Evolutionary conservation across 2,797 vertebrate species (phyloP).

Genomic region (Pelobates cultripes): DNA sequence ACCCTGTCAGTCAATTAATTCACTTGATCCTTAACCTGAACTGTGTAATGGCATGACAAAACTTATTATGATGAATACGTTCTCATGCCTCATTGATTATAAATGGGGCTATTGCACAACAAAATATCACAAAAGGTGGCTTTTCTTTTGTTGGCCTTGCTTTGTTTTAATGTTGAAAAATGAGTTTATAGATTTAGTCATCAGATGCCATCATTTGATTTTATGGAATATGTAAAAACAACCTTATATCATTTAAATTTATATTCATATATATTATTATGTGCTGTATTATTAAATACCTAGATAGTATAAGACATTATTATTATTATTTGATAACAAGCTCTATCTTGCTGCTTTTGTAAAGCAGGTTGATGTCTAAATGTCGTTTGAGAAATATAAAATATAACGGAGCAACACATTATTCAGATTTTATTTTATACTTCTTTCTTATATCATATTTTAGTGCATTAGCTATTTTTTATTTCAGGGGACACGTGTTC

Average conservation of each 20-base stretch:
- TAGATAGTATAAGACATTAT: too few species aligned
- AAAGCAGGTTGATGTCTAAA: too few species aligned
- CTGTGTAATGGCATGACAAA: constrained; percentile 40
- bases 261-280: too few species aligned
- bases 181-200: neutral
- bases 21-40: constrained; percentile 36
- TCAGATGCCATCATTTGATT: neutral
- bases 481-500: too few species aligned
- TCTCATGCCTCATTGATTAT: constrained; percentile 27
- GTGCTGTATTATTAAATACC: too few species aligned
- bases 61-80: constrained; percentile 11
- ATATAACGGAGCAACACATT: too few species aligned
- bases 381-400: too few species aligned
- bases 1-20: constrained; percentile 44
- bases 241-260: neutral
- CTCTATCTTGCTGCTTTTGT: too few species aligned
- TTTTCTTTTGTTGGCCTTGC: neutral
- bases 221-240: neutral
- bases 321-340: too few species aligned
- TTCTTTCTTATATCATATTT: too few species aligned
- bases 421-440: too few species aligned
- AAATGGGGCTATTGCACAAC: constrained; percentile 1
- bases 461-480: too few species aligned
- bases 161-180: neutral
- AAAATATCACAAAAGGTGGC: neutral